A percentile compares a stretch with the other conserved stretches of the same genome.
Evolutionary conservation across 2,797 vertebrate genomes (phyloP).

Genomic region (Sebastes melanostomus): DNA sequence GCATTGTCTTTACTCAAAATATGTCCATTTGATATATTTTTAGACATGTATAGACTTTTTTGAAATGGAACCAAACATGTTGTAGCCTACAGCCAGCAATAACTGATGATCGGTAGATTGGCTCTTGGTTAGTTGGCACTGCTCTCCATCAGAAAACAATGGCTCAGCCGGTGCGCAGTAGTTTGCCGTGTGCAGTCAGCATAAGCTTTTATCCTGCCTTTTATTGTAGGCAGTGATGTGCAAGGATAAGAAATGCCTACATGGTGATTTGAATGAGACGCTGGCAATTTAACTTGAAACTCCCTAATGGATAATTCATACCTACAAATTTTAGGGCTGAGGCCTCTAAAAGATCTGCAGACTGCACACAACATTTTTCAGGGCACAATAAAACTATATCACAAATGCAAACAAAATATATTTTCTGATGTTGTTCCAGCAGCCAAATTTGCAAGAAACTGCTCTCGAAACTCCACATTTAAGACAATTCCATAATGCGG

Average conservation of each 20-base stretch:
- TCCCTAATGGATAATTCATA: not conserved
- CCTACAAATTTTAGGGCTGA: not conserved
- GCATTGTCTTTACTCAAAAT: not conserved
- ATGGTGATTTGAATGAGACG: not conserved
- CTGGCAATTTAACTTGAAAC: not conserved
- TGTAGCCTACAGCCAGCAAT: not conserved
- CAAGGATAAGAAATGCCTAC: not conserved
- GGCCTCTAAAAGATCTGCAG: not conserved
- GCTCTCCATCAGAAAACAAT: constrained; percentile 24
- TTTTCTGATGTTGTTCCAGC: not conserved
- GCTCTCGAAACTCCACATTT: not conserved
- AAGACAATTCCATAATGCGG: not conserved
- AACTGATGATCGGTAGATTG: not conserved
- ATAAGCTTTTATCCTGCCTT: constrained; percentile 25
- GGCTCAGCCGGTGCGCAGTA: not conserved
- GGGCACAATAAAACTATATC: not conserved
- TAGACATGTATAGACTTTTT: not conserved
- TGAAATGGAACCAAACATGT: not conserved
- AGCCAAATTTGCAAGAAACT: not conserved
- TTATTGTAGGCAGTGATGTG: constrained; percentile 2
- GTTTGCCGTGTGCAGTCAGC: constrained; percentile 26
- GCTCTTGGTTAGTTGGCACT: not conserved
- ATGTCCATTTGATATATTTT: not conserved
- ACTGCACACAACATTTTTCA: too few relatives aligned
- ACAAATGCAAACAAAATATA: not conserved